Evolutionary conservation across 2,797 vertebrate genomes (phyloP).

Genomic region (Nothura maculosa): DNA sequence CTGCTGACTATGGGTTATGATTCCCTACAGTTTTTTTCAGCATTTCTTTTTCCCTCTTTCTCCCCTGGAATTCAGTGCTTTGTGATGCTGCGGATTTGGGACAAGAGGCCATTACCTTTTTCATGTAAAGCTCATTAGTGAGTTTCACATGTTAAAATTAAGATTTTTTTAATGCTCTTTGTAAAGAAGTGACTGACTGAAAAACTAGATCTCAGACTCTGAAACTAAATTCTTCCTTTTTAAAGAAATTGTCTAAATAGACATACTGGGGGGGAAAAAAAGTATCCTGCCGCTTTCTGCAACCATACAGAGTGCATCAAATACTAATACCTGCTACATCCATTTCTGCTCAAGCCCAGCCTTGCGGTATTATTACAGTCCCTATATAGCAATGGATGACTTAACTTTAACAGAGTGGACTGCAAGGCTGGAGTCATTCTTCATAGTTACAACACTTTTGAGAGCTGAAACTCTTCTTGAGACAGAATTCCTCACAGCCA

Average conservation of each 20-base stretch:
- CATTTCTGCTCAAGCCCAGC: constrained; percentile 28
- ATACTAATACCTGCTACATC: constrained; percentile 28
- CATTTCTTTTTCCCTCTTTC: not conserved
- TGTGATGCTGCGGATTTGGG: not conserved
- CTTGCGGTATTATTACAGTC: constrained; percentile 27
- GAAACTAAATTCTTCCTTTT: constrained; percentile 27
- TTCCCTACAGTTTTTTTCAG: constrained; percentile 54
- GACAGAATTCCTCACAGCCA: constrained; percentile 13
- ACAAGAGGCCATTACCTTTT: constrained; percentile 42
- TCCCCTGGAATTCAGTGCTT: constrained; percentile 19
- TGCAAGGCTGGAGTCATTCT: not conserved
- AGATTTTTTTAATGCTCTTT: constrained; percentile 28
- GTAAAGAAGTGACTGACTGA: constrained; percentile 17
- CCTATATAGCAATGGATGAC: constrained; percentile 14
- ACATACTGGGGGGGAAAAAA: not conserved
- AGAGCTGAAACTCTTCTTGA: constrained; percentile 27
- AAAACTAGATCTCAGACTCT: constrained; percentile 29
- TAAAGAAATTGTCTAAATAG: not conserved
- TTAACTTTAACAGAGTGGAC: constrained; percentile 13
- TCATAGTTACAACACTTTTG: constrained; percentile 18
- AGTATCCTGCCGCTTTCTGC: constrained; percentile 1
- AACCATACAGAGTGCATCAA: constrained; percentile 26
- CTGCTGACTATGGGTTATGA: constrained; percentile 33
- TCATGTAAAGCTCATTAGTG: constrained; percentile 49
- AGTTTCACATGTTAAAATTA: constrained; percentile 38